These are phyloP conservation scores for Poicephalus gulielmi DNA, from an alignment of 2,113 vertebrate species.

Conservation along the genomic window DNA sequence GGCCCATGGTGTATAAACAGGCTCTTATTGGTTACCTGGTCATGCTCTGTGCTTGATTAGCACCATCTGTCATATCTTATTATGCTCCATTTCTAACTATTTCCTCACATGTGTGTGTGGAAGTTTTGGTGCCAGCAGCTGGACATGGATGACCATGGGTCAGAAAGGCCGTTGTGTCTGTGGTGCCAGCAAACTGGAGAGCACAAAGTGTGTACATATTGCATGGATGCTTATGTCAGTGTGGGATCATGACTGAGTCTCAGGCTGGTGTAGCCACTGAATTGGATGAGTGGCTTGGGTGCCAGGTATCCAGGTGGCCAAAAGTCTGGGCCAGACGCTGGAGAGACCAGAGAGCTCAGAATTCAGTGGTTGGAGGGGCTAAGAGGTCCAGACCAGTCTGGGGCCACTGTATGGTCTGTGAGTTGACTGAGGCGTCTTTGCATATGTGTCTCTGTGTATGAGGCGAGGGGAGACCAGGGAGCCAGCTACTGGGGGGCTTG, in stretches of 20 bases:
- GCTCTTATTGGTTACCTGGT: neutral
- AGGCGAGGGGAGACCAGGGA: neutral
- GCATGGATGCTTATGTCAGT: neutral
- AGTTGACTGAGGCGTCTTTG: neutral
- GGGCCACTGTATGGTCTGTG: accelerated
- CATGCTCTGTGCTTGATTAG: neutral
- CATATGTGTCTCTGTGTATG: neutral
- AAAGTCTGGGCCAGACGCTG: neutral
- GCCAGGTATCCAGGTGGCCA: neutral
- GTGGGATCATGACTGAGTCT: neutral
- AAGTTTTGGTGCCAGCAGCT: neutral
- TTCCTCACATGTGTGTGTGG: neutral
- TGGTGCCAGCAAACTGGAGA: neutral
- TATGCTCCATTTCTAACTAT: neutral
- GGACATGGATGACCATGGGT: neutral
- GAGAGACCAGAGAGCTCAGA: neutral
- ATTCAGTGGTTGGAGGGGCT: neutral
- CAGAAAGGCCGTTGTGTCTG: neutral
- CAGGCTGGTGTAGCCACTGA: neutral
- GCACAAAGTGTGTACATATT: neutral
- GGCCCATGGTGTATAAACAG: neutral
- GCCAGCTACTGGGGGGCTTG: neutral
- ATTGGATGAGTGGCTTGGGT: neutral
- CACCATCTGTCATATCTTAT: neutral
- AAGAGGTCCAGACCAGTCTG: neutral